Conservation (phyloP, 2,888 invertebrate species). For the Hymenopus coronatus region DNA sequence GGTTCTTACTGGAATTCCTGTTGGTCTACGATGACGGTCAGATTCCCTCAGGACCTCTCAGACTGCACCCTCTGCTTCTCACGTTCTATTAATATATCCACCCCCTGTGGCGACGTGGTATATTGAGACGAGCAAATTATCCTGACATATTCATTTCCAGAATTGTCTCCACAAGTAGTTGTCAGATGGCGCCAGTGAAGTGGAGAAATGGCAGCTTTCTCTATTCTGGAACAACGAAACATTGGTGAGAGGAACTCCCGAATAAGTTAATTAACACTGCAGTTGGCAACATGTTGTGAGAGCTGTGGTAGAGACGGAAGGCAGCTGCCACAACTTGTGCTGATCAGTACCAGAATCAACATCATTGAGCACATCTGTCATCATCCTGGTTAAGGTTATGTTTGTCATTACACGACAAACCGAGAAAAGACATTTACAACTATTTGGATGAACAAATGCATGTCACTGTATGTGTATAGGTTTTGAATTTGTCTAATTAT, state of each 20-base stretch:
- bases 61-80: not conserved
- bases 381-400: no score
- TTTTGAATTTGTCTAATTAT: no score
- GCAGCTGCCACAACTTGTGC: not conserved
- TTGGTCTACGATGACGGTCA: not conserved
- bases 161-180: not conserved
- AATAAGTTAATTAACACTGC: not conserved
- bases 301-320: not conserved
- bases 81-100: not conserved
- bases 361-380: no score
- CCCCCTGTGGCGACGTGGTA: not conserved
- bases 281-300: not conserved
- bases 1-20: not conserved
- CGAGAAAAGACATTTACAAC: no score
- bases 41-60: not conserved
- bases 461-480: no score
- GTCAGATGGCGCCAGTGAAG: not conserved
- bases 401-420: no score
- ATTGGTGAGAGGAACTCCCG: not conserved
- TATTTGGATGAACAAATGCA: no score
- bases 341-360: not conserved
- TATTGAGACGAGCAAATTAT: not conserved
- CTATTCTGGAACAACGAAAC: no score
- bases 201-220: no score
- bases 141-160: not conserved